phyloP scores from a whole-genome alignment of 2,888 invertebrate genomes.

The Philopedon plagiatum region DNA sequence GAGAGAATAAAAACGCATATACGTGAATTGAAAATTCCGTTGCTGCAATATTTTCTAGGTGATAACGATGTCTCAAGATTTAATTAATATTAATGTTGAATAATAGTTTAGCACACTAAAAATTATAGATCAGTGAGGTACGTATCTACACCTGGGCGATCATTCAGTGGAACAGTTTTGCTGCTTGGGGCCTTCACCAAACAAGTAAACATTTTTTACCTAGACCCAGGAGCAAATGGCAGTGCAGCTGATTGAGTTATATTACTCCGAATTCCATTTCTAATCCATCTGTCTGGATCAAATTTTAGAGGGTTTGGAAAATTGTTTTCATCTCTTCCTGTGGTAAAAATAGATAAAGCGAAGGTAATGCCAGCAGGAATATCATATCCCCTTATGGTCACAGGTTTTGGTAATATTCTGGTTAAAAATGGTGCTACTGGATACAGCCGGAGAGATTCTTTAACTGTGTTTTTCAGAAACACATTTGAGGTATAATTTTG shows the following conservation, averaged over 20 bases:
- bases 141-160: too few species aligned
- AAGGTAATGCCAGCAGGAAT: constrained; percentile 85
- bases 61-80: too few species aligned
- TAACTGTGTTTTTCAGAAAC: constrained; percentile 77
- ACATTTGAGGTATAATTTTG: constrained; percentile 3
- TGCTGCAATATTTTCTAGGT: too few species aligned
- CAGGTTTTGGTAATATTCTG: constrained; percentile 80
- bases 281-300: constrained; percentile 83
- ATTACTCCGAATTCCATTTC: constrained; percentile 60
- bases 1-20: too few species aligned
- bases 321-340: constrained; percentile 81
- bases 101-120: too few species aligned
- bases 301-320: constrained; percentile 80
- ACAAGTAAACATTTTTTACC: constrained; percentile 67
- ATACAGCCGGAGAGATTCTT: constrained; percentile 87
- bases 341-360: constrained; percentile 87
- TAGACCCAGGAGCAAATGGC: constrained; percentile 87
- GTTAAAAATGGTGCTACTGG: constrained; percentile 93
- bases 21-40: too few species aligned
- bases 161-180: too few species aligned
- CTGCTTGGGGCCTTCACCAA: too few species aligned
- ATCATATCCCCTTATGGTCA: constrained; percentile 77
- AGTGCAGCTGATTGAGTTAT: constrained; percentile 76
- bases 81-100: too few species aligned
- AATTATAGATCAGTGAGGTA: too few species aligned